Conservation (phyloP, 2,797 vertebrate genomes). For the Chromobotia macracanthus region DNA sequence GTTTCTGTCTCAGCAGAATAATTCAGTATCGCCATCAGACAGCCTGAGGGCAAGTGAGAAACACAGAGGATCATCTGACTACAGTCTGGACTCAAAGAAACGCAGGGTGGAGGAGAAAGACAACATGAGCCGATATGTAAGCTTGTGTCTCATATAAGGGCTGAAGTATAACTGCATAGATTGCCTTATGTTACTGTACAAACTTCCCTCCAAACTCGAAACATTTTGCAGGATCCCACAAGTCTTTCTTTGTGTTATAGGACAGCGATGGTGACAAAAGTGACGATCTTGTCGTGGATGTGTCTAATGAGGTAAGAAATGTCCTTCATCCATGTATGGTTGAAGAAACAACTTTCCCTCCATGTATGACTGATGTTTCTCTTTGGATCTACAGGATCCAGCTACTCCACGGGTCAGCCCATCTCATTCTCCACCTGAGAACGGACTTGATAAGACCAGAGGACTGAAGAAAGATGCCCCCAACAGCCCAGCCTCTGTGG, state of each 20-base stretch:
- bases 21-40: conserved; percentile 92
- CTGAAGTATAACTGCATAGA: not conserved
- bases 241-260: conserved; percentile 69
- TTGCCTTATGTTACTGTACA: not conserved
- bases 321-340: not conserved
- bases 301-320: conserved; percentile 89
- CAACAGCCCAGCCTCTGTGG: conserved; percentile 92
- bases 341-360: conserved; percentile 54
- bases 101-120: conserved; percentile 95
- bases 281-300: conserved; percentile 93
- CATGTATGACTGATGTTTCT: not conserved
- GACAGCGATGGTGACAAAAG: conserved; percentile 98
- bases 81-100: conserved; percentile 91
- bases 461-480: conserved; percentile 90
- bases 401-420: conserved; percentile 91
- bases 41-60: conserved; percentile 91
- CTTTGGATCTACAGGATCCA: conserved; percentile 79
- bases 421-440: conserved; percentile 91
- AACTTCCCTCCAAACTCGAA: not conserved
- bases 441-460: conserved; percentile 90
- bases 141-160: conserved; percentile 63
- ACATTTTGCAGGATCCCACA: not conserved
- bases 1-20: conserved; percentile 79
- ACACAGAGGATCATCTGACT: conserved; percentile 89
- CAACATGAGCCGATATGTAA: conserved; percentile 92